Evolutionary conservation across 1,140 invertebrate genomes (phyloP).

Genomic region (Telenomus remus): DNA sequence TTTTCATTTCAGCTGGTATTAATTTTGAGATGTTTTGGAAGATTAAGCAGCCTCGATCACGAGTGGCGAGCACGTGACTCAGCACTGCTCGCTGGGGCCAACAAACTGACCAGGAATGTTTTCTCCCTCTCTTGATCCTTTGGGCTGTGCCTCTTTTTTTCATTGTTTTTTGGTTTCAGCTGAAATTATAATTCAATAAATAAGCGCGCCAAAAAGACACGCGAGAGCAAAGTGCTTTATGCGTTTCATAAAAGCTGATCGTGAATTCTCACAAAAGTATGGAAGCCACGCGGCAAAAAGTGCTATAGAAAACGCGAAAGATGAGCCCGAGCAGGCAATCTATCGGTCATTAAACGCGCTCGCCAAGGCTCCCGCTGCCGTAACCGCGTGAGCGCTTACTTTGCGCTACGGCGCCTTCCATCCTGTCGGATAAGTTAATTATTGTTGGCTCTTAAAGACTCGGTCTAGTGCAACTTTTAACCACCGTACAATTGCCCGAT

Average conservation of each 20-base stretch:
- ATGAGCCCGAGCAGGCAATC: constrained; percentile 63
- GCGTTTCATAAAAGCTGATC: constrained; percentile 48
- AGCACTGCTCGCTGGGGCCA: constrained; percentile 14
- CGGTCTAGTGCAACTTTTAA: constrained; percentile 63
- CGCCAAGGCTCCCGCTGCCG: constrained; percentile 63
- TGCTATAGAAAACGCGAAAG: constrained; percentile 50
- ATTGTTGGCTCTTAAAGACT: constrained; percentile 66
- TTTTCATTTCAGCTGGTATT: constrained; percentile 8
- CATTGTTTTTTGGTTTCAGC: neutral
- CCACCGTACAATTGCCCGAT: constrained; percentile 67
- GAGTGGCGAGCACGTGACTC: neutral
- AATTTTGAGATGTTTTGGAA: constrained; percentile 15
- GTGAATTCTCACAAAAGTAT: constrained; percentile 40
- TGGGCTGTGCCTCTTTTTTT: neutral
- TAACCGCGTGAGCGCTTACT: constrained; percentile 51
- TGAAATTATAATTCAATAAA: constrained; percentile 39
- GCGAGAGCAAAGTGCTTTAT: constrained; percentile 29
- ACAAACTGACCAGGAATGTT: constrained; percentile 25
- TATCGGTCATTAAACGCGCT: constrained; percentile 69
- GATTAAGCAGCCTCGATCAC: constrained; percentile 1
- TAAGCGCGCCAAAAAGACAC: constrained; percentile 9
- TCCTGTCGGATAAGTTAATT: constrained; percentile 70
- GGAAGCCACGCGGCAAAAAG: constrained; percentile 36
- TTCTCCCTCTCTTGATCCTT: constrained; percentile 23
- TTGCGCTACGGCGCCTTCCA: constrained; percentile 61